Evolutionary conservation across 1,140 invertebrate species (phyloP), one percentile per base, ranked within the genome.

Genomic region (Ridgeia piscesae): DNA sequence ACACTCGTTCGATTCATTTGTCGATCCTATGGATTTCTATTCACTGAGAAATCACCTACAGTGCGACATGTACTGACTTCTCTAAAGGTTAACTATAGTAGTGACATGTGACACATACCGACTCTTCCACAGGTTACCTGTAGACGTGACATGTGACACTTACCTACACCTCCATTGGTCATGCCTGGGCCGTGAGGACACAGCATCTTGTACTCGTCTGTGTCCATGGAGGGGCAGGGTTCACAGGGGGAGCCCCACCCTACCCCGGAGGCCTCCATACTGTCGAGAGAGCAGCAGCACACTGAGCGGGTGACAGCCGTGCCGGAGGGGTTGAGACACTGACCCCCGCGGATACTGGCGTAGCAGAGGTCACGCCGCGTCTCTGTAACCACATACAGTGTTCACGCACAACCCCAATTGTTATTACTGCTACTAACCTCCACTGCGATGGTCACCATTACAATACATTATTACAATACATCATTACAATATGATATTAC

Each of bases 191-290:
- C 98, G 95, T 98, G 97, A 0, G 97, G 97, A 95, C 98, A 98
- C 0, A 99, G 96, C 0, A 96, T 95, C 35, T 97, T 97, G 95
- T 97, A 98, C 91, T 98, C 97, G 1, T 96, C 96, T 35, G 97
- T 97, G 0, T 97, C 97, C 0, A 97, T 97, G 92, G 97, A 95
- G 0, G 98, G 98, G 95, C 98, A 98, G 0, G 97, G 96, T 94
- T 98, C 97, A 95, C 98, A 98, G 1, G 96, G 97, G 2, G 97
- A 97, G 31, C 98, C 98, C 98, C 98, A 99, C 21, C 97, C 98
- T 35, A 95, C 94, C 17, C 93, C 93, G 95, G 97, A 97, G 0
- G 97, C 97, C 92, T 97, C 96, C 11, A 97, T 97, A 89, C 97
- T 94, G 34, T 97, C 97, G 2, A 97, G 97, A 0, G 97, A 97